phyloP scores from a whole-genome alignment of 1,140 invertebrate species.

The Drosophila arawakana region DNA sequence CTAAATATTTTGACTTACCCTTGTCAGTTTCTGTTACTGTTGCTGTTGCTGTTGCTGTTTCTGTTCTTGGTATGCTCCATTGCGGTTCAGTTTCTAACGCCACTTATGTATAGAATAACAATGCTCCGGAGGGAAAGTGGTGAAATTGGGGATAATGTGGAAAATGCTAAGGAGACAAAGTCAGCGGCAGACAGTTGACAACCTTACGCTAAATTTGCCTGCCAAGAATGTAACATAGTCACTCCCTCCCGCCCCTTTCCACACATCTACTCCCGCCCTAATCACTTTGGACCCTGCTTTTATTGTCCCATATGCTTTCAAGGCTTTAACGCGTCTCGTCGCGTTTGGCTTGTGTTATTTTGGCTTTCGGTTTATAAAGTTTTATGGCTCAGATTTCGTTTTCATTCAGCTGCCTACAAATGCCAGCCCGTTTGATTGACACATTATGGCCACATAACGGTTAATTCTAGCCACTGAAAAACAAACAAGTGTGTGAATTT shows the following conservation, averaged over 20 bases:
- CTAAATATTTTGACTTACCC: conserved; percentile 48
- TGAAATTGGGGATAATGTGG: neutral
- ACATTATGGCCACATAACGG: conserved; percentile 26
- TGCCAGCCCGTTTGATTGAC: conserved; percentile 21
- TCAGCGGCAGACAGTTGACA: conserved; percentile 14
- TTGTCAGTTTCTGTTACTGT: conserved; percentile 6
- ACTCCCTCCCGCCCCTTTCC: too few species aligned
- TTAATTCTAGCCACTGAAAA: conserved; percentile 10
- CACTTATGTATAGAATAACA: conserved; percentile 29
- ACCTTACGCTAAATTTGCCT: conserved; percentile 29
- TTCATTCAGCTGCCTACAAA: conserved; percentile 4
- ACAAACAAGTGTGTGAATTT: neutral
- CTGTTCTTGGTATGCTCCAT: conserved; percentile 8
- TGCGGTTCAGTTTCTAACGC: conserved; percentile 18
- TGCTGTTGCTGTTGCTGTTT: neutral
- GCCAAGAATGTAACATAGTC: conserved; percentile 14
- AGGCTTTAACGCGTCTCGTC: neutral
- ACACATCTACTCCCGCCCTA: neutral
- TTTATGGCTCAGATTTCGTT: conserved; percentile 18
- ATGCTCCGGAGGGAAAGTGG: neutral
- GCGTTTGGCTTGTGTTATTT: neutral
- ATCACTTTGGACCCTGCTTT: neutral
- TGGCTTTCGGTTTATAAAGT: conserved; percentile 21
- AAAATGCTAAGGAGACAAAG: neutral
- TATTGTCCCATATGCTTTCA: conserved; percentile 20